phyloP scores from a whole-genome alignment of 1,140 invertebrate genomes.

The Monomorium pharaonis region DNA sequence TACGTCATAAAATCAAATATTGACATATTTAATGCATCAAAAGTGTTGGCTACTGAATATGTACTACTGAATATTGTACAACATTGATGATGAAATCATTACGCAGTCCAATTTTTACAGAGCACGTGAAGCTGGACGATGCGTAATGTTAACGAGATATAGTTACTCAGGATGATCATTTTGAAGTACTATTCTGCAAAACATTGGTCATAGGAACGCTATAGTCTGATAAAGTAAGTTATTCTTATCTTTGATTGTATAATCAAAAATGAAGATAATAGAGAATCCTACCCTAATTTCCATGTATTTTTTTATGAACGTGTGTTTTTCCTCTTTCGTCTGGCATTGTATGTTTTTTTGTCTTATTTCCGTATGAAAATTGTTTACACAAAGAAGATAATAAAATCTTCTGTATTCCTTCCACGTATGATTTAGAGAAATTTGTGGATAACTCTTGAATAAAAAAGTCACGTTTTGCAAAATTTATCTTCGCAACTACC shows the following conservation, averaged over 20 bases:
- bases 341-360: background rate
- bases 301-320: background rate
- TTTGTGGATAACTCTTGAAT: background rate
- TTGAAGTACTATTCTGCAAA: background rate
- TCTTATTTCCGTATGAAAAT: background rate
- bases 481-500: background rate
- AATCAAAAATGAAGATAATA: background rate
- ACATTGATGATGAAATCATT: background rate
- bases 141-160: background rate
- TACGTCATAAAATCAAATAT: slow-evolving; percentile 22
- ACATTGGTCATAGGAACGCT: background rate
- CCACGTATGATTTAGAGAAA: background rate
- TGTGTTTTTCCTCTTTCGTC: background rate
- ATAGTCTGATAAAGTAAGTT: background rate
- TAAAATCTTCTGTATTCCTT: background rate
- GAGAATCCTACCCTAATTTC: too few species aligned
- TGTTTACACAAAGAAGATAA: background rate
- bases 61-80: background rate
- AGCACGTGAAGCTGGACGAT: background rate
- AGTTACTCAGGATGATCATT: background rate
- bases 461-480: background rate
- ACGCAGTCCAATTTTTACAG: background rate
- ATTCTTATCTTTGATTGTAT: background rate
- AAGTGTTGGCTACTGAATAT: background rate
- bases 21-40: background rate